Evolutionary conservation across 2,113 vertebrate genomes (phyloP).

Genomic region (Pontoporia blainvillei): DNA sequence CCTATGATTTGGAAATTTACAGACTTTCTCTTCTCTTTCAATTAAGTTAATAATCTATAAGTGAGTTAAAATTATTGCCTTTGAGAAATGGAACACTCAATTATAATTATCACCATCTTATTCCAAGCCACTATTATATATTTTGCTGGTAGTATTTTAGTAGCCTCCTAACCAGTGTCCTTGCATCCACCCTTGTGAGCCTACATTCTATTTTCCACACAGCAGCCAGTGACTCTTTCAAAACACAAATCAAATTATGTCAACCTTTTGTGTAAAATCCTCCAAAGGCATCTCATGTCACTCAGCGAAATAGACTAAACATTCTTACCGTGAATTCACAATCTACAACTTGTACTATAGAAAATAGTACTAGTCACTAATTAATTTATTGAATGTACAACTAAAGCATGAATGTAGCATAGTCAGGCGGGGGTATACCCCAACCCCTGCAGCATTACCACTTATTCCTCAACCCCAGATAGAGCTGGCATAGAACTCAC

Average conservation of each 20-base stretch:
- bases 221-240: background rate
- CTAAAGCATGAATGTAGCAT: background rate
- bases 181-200: background rate
- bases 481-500: background rate
- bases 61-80: background rate
- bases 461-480: background rate
- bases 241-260: background rate
- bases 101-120: background rate
- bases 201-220: background rate
- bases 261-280: constrained; percentile 12
- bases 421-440: accelerated
- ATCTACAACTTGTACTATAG: background rate
- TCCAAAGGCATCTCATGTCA: background rate
- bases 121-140: background rate
- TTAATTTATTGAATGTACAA: background rate
- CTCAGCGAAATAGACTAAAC: background rate
- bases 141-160: background rate
- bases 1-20: background rate
- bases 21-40: background rate
- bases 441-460: background rate
- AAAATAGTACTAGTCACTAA: background rate
- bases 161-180: background rate
- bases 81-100: background rate
- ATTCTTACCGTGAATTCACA: background rate
- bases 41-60: background rate